These are phyloP conservation scores for Sinotaia quadrata DNA, from an alignment of 2,888 invertebrate species.

Conservation along the genomic window DNA sequence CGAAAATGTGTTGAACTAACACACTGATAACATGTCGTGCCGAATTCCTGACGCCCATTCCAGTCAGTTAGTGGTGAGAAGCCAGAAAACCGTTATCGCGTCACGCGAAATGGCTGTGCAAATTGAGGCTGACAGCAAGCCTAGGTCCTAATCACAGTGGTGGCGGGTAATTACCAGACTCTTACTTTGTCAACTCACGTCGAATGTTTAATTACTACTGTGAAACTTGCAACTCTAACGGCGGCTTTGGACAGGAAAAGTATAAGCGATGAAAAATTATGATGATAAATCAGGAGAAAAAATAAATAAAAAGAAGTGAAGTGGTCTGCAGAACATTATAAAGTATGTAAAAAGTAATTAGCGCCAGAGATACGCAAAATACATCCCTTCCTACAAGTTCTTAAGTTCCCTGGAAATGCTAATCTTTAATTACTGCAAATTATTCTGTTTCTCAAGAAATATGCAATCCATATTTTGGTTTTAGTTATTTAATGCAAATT, in stretches of 20 bases:
- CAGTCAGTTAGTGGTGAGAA: no score
- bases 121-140: constrained; percentile 9
- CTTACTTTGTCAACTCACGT: constrained; percentile 21
- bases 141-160: not conserved
- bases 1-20: no score
- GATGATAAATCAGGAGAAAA: no score
- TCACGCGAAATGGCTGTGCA: not conserved
- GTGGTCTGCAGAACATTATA: not conserved
- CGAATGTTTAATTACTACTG: constrained; percentile 16
- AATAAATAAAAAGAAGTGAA: not conserved
- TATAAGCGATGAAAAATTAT: not conserved
- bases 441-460: no score
- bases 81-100: constrained; percentile 15
- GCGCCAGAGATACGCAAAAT: not conserved
- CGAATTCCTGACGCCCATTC: no score
- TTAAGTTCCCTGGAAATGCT: no score
- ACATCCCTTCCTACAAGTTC: no score
- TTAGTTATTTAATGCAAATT: no score
- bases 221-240: constrained; percentile 13
- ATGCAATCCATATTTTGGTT: no score
- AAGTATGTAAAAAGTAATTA: not conserved
- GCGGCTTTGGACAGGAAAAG: not conserved
- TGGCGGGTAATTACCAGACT: constrained; percentile 8
- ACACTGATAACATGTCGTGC: no score
- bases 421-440: no score